Evolutionary conservation across 2,113 vertebrate genomes (phyloP), one percentile per base, ranked within the genome.

Genomic region (Festucalex cinctus): DNA sequence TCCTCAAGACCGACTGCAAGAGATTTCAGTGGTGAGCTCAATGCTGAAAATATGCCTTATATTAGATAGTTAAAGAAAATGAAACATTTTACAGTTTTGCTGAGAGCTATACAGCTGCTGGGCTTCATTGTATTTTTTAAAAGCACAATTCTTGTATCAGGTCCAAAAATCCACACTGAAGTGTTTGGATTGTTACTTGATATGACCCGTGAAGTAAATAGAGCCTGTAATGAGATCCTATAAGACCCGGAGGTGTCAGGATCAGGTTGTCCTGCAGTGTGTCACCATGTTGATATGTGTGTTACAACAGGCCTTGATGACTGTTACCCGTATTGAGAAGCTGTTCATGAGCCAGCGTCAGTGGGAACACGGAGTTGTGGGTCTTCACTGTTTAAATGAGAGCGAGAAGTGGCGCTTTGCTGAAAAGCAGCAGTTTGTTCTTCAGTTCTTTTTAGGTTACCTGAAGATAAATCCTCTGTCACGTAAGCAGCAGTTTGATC

Each of bases 401-500:
- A 48, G 66, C 1, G 86, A 90, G 7, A 74, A 20, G 35, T 61
- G 14, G 17, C 54, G 4, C 0, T 24, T 88, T 43, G 92, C 90
- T 67, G 51, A 79, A 28, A 91, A 70, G 46, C 82, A 91, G 59
- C 88, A 92, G 80, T 91, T 90, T 79, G 72, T 91, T 43, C 84
- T 93, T 9, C 92, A 93, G 83, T 89, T 85, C 66, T 92, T 91
- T 70, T 75, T 90, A 49, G 91, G 91, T 36, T 91, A 91, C 79
- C 85, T 91, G 51, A 89, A 39, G 75, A 24, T 77, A 6, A 73
- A 65, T 37, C 54, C 26, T 48, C 3, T 17, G 9, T 77, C 82
- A 70, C 14, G 92, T 93, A 71, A 90, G 91, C 73, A 63, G 35
- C 36, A 26, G 54, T 69, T 51, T 77, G 19, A 35, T 69, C 68